Evolutionary conservation across 2,888 invertebrate species (phyloP).

Genomic region (Acrobeloides nanus): DNA sequence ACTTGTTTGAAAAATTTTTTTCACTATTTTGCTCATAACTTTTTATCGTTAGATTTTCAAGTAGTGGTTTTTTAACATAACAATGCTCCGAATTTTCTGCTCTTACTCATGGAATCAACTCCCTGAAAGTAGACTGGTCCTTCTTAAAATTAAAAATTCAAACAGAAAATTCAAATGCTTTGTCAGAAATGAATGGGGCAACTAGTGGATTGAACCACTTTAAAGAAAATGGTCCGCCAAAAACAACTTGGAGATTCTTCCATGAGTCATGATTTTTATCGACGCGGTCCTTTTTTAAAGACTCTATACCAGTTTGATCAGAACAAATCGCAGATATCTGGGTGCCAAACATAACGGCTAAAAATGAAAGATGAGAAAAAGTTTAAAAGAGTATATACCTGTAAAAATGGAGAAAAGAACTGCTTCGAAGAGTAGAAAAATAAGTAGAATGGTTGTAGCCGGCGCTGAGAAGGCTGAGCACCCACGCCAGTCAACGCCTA

Average conservation of each 20-base stretch:
- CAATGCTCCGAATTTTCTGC: no score
- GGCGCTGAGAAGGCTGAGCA: slow-evolving; percentile 89
- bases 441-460: slow-evolving; percentile 80
- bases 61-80: no score
- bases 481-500: slow-evolving; percentile 62
- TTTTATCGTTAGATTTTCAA: no score
- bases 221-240: slow-evolving; percentile 81
- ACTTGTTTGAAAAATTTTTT: no score
- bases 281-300: slow-evolving; percentile 37
- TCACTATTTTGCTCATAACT: no score
- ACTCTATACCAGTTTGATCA: slow-evolving; percentile 74
- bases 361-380: slow-evolving; percentile 4
- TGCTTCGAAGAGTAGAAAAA: slow-evolving; percentile 86
- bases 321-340: slow-evolving; percentile 94
- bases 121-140: no score
- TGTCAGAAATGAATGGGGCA: slow-evolving; percentile 62
- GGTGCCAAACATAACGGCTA: slow-evolving; percentile 86
- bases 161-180: slow-evolving; percentile 76
- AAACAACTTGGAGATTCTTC: slow-evolving; percentile 70
- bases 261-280: slow-evolving; percentile 56
- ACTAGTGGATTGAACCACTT: slow-evolving; percentile 92
- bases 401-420: slow-evolving; percentile 61
- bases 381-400: not conserved
- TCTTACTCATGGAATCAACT: no score
- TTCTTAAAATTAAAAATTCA: no score